Base-by-base conservation (phyloP, 2,888 invertebrate species). In the Halictus ligatus region DNA sequence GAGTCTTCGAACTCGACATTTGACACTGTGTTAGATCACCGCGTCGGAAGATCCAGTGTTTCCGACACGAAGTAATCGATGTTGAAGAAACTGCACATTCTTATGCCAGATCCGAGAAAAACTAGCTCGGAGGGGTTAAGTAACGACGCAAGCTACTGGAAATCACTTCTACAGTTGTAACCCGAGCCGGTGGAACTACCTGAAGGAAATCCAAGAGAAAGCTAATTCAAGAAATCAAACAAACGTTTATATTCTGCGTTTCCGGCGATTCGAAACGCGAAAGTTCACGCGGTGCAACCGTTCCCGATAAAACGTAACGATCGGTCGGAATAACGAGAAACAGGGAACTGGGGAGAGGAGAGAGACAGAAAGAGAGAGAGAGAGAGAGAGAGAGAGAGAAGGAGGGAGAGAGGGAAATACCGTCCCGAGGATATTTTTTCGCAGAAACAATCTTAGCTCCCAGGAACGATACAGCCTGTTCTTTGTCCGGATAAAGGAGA, bases 381-480 rank as follows among this genome's bases (percentile, higher is more conserved):
- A 15, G 71, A 25, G 71, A 25, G 18, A 35, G 58, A 29, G 50
- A 35, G 18, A n/a, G 15, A 8, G 64, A 35, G 7, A 5, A 18
- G 3, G 21, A 21, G 12, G 6, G 25, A 5, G 60, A 54, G 54
- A 13, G n/a, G 5, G 12, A n/a, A 0, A 29, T 76, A 81, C 84
- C 76, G 75, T 83, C 80, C 76, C 54, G 83, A 72, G 78, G 88
- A 81, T 64, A 81, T 75, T 86, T 79, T 81, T 84, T 85, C 80
- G 67, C 79, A 81, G 84, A 77, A 83, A 81, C 83, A 82, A 89
- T 89, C 83, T 81, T 82, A 83, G 80, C 81, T 80, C 76, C 60
- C 75, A n/a, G 73, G 78, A 86, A 84, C 88, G 88, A 90, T 88
- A 82, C 75, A 80, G 86, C 75, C 78, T 78, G 84, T 88, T 78